Conservation (phyloP, 2,797 vertebrate species). For the Xiphophorus birchmanni region DNA sequence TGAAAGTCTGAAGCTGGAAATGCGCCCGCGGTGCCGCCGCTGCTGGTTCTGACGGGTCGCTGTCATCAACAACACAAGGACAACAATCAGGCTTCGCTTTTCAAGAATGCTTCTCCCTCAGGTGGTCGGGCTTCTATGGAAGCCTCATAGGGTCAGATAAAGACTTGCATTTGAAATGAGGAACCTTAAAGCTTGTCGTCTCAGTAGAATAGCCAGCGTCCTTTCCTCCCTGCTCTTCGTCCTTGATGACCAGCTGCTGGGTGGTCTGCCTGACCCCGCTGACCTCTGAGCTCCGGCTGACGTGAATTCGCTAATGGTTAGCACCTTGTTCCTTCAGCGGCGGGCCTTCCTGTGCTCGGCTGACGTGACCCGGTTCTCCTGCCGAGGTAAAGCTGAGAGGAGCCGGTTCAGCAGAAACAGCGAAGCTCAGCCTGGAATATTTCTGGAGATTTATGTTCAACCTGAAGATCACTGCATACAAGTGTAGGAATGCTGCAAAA, state of each 20-base stretch:
- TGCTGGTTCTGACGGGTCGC: slow-evolving; percentile 37
- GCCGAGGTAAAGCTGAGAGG: slow-evolving; percentile 23
- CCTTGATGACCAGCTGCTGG: slow-evolving; percentile 76
- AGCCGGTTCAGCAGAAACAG: slow-evolving; percentile 10
- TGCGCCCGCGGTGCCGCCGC: slow-evolving; percentile 44
- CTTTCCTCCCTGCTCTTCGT: slow-evolving; percentile 58
- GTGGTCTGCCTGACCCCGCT: slow-evolving; percentile 73
- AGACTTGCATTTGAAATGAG: slow-evolving; percentile 27
- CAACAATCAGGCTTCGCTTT: slow-evolving; percentile 16
- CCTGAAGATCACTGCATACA: neutral
- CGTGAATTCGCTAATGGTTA: slow-evolving; percentile 77
- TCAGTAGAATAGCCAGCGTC: slow-evolving; percentile 67
- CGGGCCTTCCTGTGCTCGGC: slow-evolving; percentile 58
- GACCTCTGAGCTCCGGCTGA: slow-evolving; percentile 69
- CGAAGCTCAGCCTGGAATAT: slow-evolving; percentile 33
- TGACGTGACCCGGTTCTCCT: slow-evolving; percentile 57
- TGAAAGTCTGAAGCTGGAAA: slow-evolving; percentile 63
- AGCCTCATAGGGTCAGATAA: slow-evolving; percentile 29
- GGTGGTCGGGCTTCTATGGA: slow-evolving; percentile 1
- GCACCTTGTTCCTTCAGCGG: slow-evolving; percentile 56
- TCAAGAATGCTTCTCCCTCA: slow-evolving; percentile 27
- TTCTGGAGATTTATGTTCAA: neutral
- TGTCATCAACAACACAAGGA: slow-evolving; percentile 40
- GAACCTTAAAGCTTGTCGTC: slow-evolving; percentile 67
- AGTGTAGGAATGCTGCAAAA: slow-evolving; percentile 16